phyloP scores from a whole-genome alignment of 1,140 invertebrate genomes.

The Drosophila truncata region DNA sequence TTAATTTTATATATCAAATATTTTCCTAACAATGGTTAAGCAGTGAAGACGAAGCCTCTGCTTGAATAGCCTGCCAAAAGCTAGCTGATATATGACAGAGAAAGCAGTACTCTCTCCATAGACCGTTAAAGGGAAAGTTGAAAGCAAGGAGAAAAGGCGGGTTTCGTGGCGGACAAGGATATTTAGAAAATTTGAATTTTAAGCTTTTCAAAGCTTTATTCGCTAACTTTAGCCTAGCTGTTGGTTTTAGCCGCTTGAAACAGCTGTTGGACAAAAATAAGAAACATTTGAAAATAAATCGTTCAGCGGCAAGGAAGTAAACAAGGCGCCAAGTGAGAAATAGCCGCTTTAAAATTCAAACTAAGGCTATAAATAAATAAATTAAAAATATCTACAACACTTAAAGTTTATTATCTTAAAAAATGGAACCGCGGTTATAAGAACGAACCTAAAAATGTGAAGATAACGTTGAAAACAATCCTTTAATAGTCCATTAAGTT shows the following conservation, averaged over 20 bases:
- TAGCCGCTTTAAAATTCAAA: not conserved
- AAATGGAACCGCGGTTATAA: not conserved
- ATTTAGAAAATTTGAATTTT: not conserved
- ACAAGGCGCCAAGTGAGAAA: constrained; percentile 4
- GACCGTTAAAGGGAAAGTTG: not conserved
- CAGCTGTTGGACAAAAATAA: constrained; percentile 51
- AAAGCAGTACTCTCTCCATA: not conserved
- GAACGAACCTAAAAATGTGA: not conserved
- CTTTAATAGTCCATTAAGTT: not conserved
- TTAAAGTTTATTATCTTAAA: not conserved
- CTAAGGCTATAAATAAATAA: not conserved
- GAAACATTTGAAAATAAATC: constrained; percentile 77
- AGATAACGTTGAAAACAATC: not conserved
- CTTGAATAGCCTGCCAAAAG: not conserved
- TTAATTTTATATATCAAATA: no score
- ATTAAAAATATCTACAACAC: not conserved
- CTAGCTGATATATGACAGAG: not conserved
- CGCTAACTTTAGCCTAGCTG: not conserved
- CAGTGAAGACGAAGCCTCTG: not conserved
- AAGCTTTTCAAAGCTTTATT: not conserved
- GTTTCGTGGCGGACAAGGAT: no score
- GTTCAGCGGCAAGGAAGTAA: constrained; percentile 71
- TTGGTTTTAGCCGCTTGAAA: constrained; percentile 18
- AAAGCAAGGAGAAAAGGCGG: not conserved
- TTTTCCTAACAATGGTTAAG: not conserved